Conservation (phyloP, 2,888 invertebrate genomes). For the Teleogryllus oceanicus region DNA sequence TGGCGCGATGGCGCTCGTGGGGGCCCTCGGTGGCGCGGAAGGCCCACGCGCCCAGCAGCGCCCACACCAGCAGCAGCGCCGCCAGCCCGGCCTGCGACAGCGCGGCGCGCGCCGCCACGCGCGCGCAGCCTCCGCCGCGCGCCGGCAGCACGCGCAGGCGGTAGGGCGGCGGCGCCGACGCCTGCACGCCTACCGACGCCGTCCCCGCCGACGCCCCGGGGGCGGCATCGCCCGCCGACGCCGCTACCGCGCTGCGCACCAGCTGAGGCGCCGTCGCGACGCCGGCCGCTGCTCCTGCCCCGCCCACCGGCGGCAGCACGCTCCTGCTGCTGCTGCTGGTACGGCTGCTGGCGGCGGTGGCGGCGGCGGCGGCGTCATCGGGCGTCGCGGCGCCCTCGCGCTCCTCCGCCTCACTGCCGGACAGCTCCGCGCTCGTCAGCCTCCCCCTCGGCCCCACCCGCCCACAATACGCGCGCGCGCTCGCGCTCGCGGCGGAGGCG, state of each 20-base stretch:
- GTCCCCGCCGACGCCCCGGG: not conserved
- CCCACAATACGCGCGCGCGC: not conserved
- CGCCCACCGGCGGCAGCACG: slow-evolving; percentile 35
- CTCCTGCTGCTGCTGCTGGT: not conserved
- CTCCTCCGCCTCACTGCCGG: not conserved
- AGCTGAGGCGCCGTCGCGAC: not conserved
- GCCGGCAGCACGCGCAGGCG: slow-evolving; percentile 58
- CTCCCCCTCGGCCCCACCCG: not conserved
- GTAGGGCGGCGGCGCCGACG: slow-evolving; percentile 51
- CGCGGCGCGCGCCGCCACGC: slow-evolving; percentile 47
- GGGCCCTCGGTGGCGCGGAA: slow-evolving; percentile 66
- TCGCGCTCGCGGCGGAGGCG: not conserved
- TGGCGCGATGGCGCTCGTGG: slow-evolving; percentile 58
- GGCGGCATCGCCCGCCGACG: not conserved
- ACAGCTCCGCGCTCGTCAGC: not conserved
- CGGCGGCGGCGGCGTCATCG: not conserved
- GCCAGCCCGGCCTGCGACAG: slow-evolving; percentile 60
- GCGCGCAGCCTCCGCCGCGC: slow-evolving; percentile 22
- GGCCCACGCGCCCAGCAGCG: slow-evolving; percentile 58
- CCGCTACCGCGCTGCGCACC: not conserved
- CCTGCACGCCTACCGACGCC: slow-evolving; percentile 46
- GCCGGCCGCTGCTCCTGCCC: not conserved
- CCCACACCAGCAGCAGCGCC: slow-evolving; percentile 59
- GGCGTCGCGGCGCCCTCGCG: slow-evolving; percentile 21
- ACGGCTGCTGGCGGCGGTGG: not conserved